A percentile compares a stretch with the other conserved stretches of the same genome.
Conservation (phyloP, 2,113 vertebrate genomes). For the Thunnus thynnus region DNA sequence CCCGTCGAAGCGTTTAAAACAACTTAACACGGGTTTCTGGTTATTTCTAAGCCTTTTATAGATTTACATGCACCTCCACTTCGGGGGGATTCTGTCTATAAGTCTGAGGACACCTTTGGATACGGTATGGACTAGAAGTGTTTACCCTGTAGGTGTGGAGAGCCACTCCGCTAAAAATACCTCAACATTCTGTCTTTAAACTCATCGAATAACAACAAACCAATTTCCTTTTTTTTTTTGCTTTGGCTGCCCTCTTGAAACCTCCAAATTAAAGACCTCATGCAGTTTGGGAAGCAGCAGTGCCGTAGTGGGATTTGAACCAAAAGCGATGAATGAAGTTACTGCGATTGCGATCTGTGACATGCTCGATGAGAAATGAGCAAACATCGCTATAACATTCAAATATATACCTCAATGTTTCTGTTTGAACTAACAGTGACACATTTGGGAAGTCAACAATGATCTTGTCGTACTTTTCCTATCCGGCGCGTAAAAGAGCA, state of each 20-base stretch:
- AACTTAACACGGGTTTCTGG: neutral
- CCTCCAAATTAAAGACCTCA: slow-evolving; percentile 6
- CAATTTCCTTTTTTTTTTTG: neutral
- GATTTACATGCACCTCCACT: neutral
- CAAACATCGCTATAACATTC: neutral
- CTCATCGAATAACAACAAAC: neutral
- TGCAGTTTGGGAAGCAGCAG: neutral
- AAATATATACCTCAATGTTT: neutral
- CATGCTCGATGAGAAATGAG: neutral
- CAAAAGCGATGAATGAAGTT: slow-evolving; percentile 50
- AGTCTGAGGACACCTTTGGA: neutral
- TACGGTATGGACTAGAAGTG: neutral
- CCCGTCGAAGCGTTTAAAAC: neutral
- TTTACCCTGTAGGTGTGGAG: slow-evolving; percentile 23
- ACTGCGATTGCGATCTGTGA: neutral
- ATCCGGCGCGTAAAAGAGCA: slow-evolving; percentile 24
- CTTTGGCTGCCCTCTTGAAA: slow-evolving; percentile 15
- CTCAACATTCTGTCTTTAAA: neutral
- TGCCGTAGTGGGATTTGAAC: slow-evolving; percentile 4
- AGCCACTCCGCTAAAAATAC: neutral
- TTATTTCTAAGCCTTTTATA: neutral
- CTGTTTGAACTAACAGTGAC: no score
- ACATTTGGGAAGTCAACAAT: no score
- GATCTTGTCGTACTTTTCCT: no score
- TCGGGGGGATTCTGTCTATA: neutral